Conservation (phyloP, 2,113 vertebrate genomes). For the Mionectes macconnelli region DNA sequence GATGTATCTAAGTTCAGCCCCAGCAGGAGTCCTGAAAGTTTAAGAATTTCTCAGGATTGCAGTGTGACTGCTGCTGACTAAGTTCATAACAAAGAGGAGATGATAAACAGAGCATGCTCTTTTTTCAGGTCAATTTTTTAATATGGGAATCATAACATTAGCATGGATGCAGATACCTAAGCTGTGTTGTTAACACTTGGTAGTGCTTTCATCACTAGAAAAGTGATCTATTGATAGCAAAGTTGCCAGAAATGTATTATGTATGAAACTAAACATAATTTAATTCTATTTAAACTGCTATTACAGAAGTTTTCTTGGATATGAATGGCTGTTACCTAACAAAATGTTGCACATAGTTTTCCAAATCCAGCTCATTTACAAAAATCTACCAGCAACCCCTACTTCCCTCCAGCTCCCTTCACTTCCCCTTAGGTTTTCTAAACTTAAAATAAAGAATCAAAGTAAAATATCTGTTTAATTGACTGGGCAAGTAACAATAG, state of each 20-base stretch:
- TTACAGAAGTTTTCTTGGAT: not conserved
- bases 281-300: not conserved
- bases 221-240: not conserved
- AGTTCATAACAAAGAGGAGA: not conserved
- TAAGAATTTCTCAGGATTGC: not conserved
- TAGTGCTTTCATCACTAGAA: not conserved
- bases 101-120: not conserved
- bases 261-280: not conserved
- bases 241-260: not conserved
- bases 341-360: not conserved
- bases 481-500: not conserved
- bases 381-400: not conserved
- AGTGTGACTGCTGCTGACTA: not conserved
- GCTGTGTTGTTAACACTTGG: not conserved
- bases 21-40: not conserved
- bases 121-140: not conserved
- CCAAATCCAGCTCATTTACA: not conserved
- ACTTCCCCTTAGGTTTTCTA: not conserved
- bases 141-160: not conserved
- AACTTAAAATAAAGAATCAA: not conserved
- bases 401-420: not conserved
- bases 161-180: not conserved
- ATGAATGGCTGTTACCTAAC: not conserved
- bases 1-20: not conserved
- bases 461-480: not conserved